phyloP scores from a whole-genome alignment of 2,888 invertebrate genomes.

The Melangyna quadrimaculata region DNA sequence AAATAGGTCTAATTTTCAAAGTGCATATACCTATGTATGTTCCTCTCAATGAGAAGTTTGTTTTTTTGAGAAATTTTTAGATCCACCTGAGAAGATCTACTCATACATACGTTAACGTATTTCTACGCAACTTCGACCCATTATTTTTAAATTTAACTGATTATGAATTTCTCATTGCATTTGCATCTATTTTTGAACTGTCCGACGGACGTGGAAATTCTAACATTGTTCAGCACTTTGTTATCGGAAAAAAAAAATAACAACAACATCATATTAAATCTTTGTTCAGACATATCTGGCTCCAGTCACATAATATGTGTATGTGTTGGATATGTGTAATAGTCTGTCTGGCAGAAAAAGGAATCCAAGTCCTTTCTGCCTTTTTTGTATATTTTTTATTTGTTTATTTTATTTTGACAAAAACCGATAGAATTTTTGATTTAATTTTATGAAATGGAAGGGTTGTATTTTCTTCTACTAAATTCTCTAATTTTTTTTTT shows the following conservation, averaged over 20 bases:
- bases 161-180: too few relatives aligned
- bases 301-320: constrained; percentile 62
- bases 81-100: too few relatives aligned
- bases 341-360: constrained; percentile 44
- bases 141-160: too few relatives aligned
- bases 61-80: too few relatives aligned
- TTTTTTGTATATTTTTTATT: neutral
- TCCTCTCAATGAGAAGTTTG: too few relatives aligned
- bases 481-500: constrained; percentile 34
- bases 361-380: constrained; percentile 19
- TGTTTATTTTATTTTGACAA: neutral
- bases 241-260: constrained; percentile 30
- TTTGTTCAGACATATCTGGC: constrained; percentile 49
- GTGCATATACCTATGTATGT: too few relatives aligned
- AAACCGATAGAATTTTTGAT: neutral
- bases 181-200: too few relatives aligned
- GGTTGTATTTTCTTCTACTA: constrained; percentile 19
- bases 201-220: too few relatives aligned
- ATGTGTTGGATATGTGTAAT: constrained; percentile 66
- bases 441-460: constrained; percentile 32
- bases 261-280: too few relatives aligned
- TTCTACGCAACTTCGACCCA: too few relatives aligned
- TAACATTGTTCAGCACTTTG: constrained; percentile 16
- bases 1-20: too few relatives aligned
- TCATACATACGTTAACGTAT: too few relatives aligned